Evolutionary conservation across 2,888 invertebrate genomes (phyloP), one percentile per base, ranked within the genome.

Genomic region (Abrostola tripartita): DNA sequence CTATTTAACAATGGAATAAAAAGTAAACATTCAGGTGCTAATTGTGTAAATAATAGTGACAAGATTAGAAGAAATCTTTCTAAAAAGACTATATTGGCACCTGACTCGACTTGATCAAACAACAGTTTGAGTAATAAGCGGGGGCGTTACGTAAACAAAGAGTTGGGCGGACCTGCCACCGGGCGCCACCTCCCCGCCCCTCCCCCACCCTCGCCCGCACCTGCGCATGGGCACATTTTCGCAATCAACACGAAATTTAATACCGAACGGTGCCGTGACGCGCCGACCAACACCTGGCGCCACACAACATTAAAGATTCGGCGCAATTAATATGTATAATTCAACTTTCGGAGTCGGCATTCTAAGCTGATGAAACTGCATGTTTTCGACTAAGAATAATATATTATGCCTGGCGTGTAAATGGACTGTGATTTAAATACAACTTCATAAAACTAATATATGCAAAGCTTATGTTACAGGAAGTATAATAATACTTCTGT

Each of bases 91-190:
- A 58, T 66, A 68, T 75, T 65, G 35, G 61, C 55, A 61, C 57
- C 42, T 58, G 53, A 63, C 49, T 59, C 64, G 56, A 55, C 64
- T 78, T 67, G 69, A 87, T 89, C 86, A 84, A 88, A 87, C 85
- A 82, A 83, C 84, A 84, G 84, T 84, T 86, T 78, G 77, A 78
- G 82, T 92, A 93, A 93, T 92, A 89, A 91, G 88, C 80, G 88
- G 88, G 92, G 94, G 93, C 92, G 94, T 92, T 89, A 88, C 92
- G 88, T 92, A 92, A 93, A 93, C 93, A 93, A 93, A 92, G 92
- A 90, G 89, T 86, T 92, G 93, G 94, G 94, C 93, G 94, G 92
- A 85, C 86, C 92, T 86, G 91, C 89, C 87, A 88, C 88, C 80
- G 89, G 88, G 88, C 87, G 82, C 89, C 90, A 85, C 91, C 91